Percentiles rank a stretch among this genome's conserved stretches.
Evolutionary conservation across 2,888 invertebrate genomes (phyloP).

Genomic region (Andrena camellia): DNA sequence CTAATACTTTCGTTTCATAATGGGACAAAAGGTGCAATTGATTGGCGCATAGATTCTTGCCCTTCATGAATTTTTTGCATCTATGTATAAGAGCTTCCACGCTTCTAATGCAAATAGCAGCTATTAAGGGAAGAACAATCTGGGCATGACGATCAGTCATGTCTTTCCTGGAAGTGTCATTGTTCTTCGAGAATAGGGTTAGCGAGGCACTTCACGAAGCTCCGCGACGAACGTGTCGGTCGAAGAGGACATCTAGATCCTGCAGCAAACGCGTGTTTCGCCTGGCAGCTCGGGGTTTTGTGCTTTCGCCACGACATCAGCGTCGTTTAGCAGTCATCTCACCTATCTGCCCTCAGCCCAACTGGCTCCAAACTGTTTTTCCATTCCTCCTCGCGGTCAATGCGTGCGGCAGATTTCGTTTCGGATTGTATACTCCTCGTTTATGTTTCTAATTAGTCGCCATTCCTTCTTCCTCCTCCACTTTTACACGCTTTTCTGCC

Average conservation of each 20-base stretch:
- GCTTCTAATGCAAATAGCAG: no score
- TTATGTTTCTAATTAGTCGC: slow-evolving; percentile 22
- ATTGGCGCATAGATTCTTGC: not conserved
- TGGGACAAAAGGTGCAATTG: no score
- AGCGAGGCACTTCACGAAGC: slow-evolving; percentile 77
- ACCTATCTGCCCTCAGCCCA: slow-evolving; percentile 55
- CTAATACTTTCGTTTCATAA: not conserved
- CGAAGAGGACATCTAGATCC: slow-evolving; percentile 79
- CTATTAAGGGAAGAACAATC: not conserved
- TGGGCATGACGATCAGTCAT: not conserved
- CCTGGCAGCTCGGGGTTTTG: slow-evolving; percentile 68
- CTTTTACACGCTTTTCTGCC: not conserved
- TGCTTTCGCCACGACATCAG: slow-evolving; percentile 24
- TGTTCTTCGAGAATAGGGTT: slow-evolving; percentile 51
- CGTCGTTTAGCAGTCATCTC: slow-evolving; percentile 66
- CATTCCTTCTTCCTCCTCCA: not conserved
- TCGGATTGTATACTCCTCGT: slow-evolving; percentile 28
- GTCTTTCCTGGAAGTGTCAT: slow-evolving; percentile 33
- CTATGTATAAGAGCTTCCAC: not conserved
- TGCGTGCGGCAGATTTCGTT: slow-evolving; percentile 50
- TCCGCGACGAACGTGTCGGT: slow-evolving; percentile 76
- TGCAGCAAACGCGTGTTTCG: slow-evolving; percentile 73
- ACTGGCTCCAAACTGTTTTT: slow-evolving; percentile 47
- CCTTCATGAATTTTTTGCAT: not conserved
- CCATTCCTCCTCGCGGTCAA: slow-evolving; percentile 29